Evolutionary conservation across 2,888 invertebrate species (phyloP), one percentile per base, ranked within the genome.

Genomic region (Minunthozetes semirufus): DNA sequence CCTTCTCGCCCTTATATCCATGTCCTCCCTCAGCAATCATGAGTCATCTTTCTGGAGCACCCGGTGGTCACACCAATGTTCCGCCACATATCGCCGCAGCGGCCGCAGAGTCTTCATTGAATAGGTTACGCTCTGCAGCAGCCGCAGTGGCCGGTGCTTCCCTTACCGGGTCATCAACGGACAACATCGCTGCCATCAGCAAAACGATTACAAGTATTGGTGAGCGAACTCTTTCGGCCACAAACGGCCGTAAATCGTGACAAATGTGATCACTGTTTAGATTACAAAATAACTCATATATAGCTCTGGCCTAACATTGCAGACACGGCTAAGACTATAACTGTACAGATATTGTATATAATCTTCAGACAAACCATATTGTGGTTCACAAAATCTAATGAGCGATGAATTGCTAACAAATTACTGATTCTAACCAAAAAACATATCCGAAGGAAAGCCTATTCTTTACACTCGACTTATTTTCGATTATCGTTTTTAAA

Each of bases 1-100:
- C 78, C 17, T 78, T 79, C 22, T 80, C 29, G 11, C 75, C 78
- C 13, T 78, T 79, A 22, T 80, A 80, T 74, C 68, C 76, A 33
- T 78, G 77, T 73, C 77, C 78, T 19, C 78, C 78, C 4, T 46
- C 66, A 11, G 59, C 59, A 19, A 50, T 74, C 17, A 66, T 74
- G 68, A 68, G 74, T 74, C 74, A 74, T 15, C 27, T 74, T 42
- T 19, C 53, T n/a, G 53, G 48, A 22, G 19, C 72, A 17, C 29
- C 22, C 2, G 61, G 59, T 15, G 66, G 42, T 19, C 53, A 50
- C 25, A 56, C 27, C 25, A 70, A 48, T 48, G 33, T 74, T 25
- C 74, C 74, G 50, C 66, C 74, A 70, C 74, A 74, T 53, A 48
- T 74, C 6, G 76, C 72, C 1, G 71, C 76, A 13, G 75, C 75